Evolutionary conservation across 2,888 invertebrate genomes (phyloP).

Genomic region (Brenthis daphne): DNA sequence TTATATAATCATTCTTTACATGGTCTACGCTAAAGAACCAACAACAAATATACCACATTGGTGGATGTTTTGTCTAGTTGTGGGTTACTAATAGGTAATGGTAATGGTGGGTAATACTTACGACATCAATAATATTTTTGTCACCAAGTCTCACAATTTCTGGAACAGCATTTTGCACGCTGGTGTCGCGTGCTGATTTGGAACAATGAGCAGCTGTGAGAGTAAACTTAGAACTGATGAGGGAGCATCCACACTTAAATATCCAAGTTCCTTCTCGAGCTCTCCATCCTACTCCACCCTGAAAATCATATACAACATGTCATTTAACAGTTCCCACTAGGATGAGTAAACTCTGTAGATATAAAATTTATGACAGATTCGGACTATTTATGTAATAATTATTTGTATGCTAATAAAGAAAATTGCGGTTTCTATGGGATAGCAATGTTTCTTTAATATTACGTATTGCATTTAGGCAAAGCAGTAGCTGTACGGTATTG

Average conservation of each 20-base stretch:
- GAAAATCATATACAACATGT: slow-evolving; percentile 1
- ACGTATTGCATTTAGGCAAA: too few species aligned
- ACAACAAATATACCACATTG: too few species aligned
- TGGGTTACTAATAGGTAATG: too few species aligned
- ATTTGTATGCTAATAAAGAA: too few species aligned
- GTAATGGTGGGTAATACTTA: slow-evolving; percentile 5
- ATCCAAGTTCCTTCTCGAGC: slow-evolving; percentile 44
- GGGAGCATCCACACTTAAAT: slow-evolving; percentile 82
- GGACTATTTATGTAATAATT: too few species aligned
- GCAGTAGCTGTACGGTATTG: too few species aligned
- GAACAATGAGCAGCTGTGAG: slow-evolving; percentile 86
- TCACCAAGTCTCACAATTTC: slow-evolving; percentile 53
- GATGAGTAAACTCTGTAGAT: background rate
- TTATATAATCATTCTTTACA: too few species aligned
- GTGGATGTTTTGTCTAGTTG: too few species aligned
- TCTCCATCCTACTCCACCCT: slow-evolving; percentile 55
- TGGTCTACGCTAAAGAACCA: too few species aligned
- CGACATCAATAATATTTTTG: slow-evolving; percentile 40
- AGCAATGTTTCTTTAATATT: too few species aligned
- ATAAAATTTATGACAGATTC: background rate
- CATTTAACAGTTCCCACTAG: background rate
- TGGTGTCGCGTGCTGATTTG: slow-evolving; percentile 40
- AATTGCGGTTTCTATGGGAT: too few species aligned
- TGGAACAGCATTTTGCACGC: slow-evolving; percentile 43
- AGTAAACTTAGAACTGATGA: slow-evolving; percentile 83